phyloP scores from a whole-genome alignment of 2,888 invertebrate species.

The Macaria notata region DNA sequence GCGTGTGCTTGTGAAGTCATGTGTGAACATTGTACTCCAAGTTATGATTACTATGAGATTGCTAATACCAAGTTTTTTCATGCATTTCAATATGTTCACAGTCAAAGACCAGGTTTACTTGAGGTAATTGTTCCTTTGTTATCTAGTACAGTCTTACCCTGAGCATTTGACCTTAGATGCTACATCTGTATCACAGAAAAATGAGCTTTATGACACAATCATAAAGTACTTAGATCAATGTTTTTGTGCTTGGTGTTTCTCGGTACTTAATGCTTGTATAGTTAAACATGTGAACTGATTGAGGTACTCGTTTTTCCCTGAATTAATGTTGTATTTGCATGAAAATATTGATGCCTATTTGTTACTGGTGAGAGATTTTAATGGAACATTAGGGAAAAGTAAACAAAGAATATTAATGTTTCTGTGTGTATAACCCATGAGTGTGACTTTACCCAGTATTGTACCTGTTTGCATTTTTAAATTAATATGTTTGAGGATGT shows the following conservation, averaged over 20 bases:
- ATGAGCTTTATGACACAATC: no score
- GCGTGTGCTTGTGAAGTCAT: conserved; percentile 38
- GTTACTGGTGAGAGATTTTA: no score
- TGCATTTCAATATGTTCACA: conserved; percentile 27
- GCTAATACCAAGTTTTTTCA: conserved; percentile 31
- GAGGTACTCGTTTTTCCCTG: conserved; percentile 4
- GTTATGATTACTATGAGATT: conserved; percentile 32
- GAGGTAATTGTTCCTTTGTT: conserved; percentile 25
- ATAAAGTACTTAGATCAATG: no score
- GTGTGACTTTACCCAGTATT: no score
- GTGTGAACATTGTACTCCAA: conserved; percentile 41
- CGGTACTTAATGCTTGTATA: not conserved
- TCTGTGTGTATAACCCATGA: not conserved
- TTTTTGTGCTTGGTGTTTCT: no score
- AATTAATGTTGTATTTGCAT: conserved; percentile 20
- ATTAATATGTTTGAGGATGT: no score
- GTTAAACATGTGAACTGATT: conserved; percentile 21
- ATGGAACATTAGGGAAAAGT: no score
- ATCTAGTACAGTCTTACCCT: not conserved
- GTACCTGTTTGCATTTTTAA: no score
- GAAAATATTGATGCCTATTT: conserved; percentile 1
- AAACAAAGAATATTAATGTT: not conserved
- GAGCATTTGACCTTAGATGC: no score
- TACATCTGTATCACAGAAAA: no score
- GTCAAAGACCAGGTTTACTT: conserved; percentile 23